phyloP scores from a whole-genome alignment of 2,888 invertebrate species.

The Melanchra persicariae region DNA sequence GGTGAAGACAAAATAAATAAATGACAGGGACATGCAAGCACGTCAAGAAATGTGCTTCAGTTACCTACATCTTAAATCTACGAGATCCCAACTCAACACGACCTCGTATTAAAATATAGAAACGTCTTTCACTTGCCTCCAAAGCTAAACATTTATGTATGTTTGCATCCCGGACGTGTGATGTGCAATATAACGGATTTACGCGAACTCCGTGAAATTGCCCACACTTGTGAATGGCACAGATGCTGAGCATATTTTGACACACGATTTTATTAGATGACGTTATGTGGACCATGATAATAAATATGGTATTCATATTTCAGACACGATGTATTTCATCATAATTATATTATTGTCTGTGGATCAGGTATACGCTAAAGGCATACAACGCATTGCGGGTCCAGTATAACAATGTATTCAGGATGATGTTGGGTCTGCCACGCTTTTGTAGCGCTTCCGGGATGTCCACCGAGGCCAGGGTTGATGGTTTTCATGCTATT shows the following conservation, averaged over 20 bases:
- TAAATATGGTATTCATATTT: background rate
- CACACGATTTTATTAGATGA: background rate
- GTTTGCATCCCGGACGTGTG: conserved; percentile 26
- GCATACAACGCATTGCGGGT: too few relatives aligned
- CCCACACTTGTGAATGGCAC: conserved; percentile 25
- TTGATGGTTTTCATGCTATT: too few relatives aligned
- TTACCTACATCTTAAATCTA: background rate
- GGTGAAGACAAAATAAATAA: too few relatives aligned
- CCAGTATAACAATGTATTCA: too few relatives aligned
- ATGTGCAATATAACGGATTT: conserved; percentile 51
- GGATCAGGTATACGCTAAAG: too few relatives aligned
- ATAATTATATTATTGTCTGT: too few relatives aligned
- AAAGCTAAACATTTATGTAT: conserved; percentile 20
- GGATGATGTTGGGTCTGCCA: too few relatives aligned
- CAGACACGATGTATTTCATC: too few relatives aligned
- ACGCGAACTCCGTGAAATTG: conserved; percentile 52
- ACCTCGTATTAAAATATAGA: conserved; percentile 9
- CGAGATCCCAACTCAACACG: background rate
- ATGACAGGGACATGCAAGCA: too few relatives aligned
- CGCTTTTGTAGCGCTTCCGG: too few relatives aligned
- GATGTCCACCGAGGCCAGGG: too few relatives aligned
- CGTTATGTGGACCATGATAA: background rate
- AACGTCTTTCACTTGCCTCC: background rate
- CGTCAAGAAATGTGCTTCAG: too few relatives aligned
- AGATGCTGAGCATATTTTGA: conserved; percentile 21